Evolutionary conservation across 2,797 vertebrate genomes (phyloP), one percentile per base, ranked within the genome.

Genomic region (Salmo trutta): DNA sequence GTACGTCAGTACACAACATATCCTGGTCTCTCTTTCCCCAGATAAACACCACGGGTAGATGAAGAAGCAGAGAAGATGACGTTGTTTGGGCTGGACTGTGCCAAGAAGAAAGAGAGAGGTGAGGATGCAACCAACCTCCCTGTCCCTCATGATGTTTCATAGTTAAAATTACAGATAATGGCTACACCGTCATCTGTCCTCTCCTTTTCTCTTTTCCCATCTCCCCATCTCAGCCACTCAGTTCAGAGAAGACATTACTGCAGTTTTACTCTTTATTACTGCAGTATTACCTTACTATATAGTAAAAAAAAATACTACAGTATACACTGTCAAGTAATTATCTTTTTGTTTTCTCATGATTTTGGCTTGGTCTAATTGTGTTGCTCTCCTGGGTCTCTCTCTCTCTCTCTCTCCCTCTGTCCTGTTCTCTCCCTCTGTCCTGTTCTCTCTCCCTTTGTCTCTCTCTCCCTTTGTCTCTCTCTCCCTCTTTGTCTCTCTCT

Each of bases 21-120:
- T 2, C 21, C 15, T 29, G 1, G 68, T 70, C 19, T 82, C 33
- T 81, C 2, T 17, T 70, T 78, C 62, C 75, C 64, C 89, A 89
- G 89, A 73, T 29, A 7, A 0, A 8, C 75, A 80, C 80, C 88
- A 85, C 89, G 84, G 83, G 83, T 24, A 83, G 88, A 86, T 93
- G 59, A 21, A 62, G 54, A 85, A 52, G 75, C 82, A 71, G 74
- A 79, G 68, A 93, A 90, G 79, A 93, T 93, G 91, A 87, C 91
- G 16, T 91, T 91, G 84, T 92, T 93, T 47, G 87, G 88, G n/a
- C 64, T 91, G 79, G 87, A 91, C 66, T 91, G 87, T 33, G 74
- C 82, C 59, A 83, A 80, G 80, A 91, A 87, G 76, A 90, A 88
- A 86, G 90, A 93, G 82, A 83, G 21, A 82, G 91, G 91, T 92